Percentiles rank a stretch among this genome's conserved stretches.
phyloP scores from a whole-genome alignment of 2,888 invertebrate genomes.

The Bembecia ichneumoniformis region DNA sequence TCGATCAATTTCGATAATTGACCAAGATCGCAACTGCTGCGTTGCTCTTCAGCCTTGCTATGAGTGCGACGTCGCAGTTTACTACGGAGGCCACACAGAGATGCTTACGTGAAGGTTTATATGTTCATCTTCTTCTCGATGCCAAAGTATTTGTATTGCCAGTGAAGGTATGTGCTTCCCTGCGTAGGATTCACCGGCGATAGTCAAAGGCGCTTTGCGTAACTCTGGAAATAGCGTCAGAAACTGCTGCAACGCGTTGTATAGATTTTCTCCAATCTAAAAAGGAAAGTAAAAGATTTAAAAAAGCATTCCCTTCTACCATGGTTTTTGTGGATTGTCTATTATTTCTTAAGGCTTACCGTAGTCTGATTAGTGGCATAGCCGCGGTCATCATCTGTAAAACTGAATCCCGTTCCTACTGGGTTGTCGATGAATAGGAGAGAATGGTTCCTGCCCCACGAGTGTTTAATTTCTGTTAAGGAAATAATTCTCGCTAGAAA shows the following conservation, averaged over 20 bases:
- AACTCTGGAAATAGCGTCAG: constrained; percentile 75
- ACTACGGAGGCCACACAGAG: not conserved
- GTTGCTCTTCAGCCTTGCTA: no score
- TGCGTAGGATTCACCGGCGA: constrained; percentile 78
- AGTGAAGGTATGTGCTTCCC: constrained; percentile 75
- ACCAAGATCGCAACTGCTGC: no score
- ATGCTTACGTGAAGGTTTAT: constrained; percentile 59
- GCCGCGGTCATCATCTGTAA: constrained; percentile 73
- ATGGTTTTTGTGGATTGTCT: not conserved
- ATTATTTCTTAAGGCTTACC: constrained; percentile 29
- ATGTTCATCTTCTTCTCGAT: constrained; percentile 43
- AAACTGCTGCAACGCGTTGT: constrained; percentile 75
- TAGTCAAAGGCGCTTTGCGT: constrained; percentile 72
- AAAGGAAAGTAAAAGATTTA: constrained; percentile 6
- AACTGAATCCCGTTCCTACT: constrained; percentile 78
- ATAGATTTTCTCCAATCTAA: constrained; percentile 74
- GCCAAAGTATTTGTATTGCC: constrained; percentile 70
- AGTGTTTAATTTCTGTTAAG: constrained; percentile 58
- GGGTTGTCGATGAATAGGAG: constrained; percentile 79
- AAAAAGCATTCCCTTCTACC: not conserved
- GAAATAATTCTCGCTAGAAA: constrained; percentile 7
- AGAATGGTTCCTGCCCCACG: constrained; percentile 76
- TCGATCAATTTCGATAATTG: no score
- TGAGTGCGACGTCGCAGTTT: no score
- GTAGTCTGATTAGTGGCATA: constrained; percentile 75